phyloP scores from a whole-genome alignment of 2,113 vertebrate genomes.

The Enhydra lutris region DNA sequence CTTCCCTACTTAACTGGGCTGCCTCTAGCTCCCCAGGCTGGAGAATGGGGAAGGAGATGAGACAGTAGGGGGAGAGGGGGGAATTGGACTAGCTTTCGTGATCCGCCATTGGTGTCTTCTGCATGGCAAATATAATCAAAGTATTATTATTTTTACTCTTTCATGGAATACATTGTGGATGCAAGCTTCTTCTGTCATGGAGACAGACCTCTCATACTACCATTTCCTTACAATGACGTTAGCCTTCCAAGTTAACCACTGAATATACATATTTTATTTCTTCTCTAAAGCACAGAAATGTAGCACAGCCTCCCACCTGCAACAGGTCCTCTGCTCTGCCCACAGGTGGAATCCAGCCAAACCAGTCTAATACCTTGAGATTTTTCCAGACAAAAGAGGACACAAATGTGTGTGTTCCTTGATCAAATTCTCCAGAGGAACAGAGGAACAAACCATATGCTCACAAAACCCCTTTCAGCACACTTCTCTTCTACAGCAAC shows the following conservation, averaged over 20 bases:
- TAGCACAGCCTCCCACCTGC: neutral
- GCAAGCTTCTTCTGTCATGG: neutral
- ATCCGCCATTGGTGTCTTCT: neutral
- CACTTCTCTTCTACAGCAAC: neutral
- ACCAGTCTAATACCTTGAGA: neutral
- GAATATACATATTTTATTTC: neutral
- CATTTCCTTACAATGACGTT: neutral
- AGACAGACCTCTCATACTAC: neutral
- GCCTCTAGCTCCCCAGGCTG: accelerated
- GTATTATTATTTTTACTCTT: neutral
- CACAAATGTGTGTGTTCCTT: neutral
- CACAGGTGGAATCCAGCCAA: neutral
- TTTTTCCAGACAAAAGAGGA: neutral
- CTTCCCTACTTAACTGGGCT: no score
- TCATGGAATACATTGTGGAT: neutral
- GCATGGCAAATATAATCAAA: neutral
- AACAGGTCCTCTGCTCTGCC: neutral
- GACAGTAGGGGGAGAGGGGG: accelerated
- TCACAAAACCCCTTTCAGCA: neutral
- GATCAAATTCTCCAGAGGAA: neutral
- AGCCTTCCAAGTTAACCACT: neutral
- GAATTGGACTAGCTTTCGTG: neutral
- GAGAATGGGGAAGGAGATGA: neutral
- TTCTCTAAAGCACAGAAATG: neutral
- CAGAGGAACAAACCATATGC: neutral